phyloP scores from a whole-genome alignment of 1,140 invertebrate genomes.

The Pogonomyrmex californicus region DNA sequence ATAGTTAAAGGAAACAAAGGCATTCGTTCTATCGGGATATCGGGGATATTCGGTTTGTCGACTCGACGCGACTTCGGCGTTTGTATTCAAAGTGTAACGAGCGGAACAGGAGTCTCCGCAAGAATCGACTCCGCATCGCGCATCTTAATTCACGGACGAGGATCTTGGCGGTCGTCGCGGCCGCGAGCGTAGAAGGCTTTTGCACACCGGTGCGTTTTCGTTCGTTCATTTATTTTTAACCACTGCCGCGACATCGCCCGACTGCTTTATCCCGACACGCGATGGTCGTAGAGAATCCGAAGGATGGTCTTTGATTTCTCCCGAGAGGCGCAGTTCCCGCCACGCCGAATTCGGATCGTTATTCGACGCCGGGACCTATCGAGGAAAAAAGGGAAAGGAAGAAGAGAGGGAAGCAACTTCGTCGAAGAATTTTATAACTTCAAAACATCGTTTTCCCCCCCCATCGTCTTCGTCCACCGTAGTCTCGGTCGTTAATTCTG shows the following conservation, averaged over 20 bases:
- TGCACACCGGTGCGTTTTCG: not conserved
- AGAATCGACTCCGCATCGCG: conserved; percentile 68
- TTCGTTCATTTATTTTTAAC: conserved; percentile 60
- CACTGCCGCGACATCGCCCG: conserved; percentile 6
- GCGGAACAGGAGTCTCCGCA: conserved; percentile 68
- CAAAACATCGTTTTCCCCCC: conserved; percentile 26
- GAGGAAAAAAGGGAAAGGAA: not conserved
- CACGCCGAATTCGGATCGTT: conserved; percentile 41
- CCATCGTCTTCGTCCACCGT: not conserved
- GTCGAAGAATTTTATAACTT: conserved; percentile 42
- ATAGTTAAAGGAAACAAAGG: not conserved
- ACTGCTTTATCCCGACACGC: conserved; percentile 19
- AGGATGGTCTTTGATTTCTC: conserved; percentile 55
- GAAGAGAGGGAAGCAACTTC: not conserved
- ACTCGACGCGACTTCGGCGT: conserved; percentile 5
- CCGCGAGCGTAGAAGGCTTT: conserved; percentile 13
- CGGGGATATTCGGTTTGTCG: not conserved
- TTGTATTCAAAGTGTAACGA: conserved; percentile 76
- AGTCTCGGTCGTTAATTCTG: conserved; percentile 29
- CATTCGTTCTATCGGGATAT: not conserved
- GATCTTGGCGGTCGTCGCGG: not conserved
- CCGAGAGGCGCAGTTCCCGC: not conserved
- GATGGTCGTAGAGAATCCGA: conserved; percentile 36
- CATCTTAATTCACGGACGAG: conserved; percentile 74
- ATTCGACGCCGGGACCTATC: not conserved